Base-by-base conservation (phyloP, 2,888 invertebrate genomes). In the Nymphalis urticae region DNA sequence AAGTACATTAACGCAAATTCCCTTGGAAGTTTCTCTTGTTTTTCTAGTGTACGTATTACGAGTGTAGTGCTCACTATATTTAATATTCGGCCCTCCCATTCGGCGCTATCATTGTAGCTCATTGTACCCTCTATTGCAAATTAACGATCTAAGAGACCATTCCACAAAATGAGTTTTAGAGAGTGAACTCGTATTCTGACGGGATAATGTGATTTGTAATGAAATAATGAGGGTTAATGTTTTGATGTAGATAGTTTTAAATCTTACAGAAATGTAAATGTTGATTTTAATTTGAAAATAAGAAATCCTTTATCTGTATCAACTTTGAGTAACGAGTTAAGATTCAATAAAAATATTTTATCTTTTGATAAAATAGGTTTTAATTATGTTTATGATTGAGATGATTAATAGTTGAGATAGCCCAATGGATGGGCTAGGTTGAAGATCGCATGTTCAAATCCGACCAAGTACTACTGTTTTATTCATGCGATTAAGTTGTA, bases 51-150 rank as follows among this genome's bases (percentile, higher is more conserved):
- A 47, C 59, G 48, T 53, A 53, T 61, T 42, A 21, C 36, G 51
- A 56, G 58, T 62, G 48, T 48, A 62, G 47, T 69, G 68, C 61
- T 70, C 54, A 66, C 73, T 75, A 73, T 42, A 42, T 75, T 75
- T 72, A 72, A 75, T 77, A 77, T 75, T 78, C 73, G 76, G 72
- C 75, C 76, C 79, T 75, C 77, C 76, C 80, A 79, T 81, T 78
- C 77, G 72, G 67, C 72, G 79, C 80, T 79, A 82, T 76, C 74
- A 74, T 75, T 75, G 74, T 74, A 70, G 60, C 68, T 78, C 80
- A 76, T 78, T 75, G 77, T 75, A 77, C 74, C 77, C 77, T 79
- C 81, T 81, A 85, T 84, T 82, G 80, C 80, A 81, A 83, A 85
- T 85, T 82, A 84, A 84, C 81, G 81, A 81, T 82, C 81, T 75